Evolutionary conservation across 2,888 invertebrate genomes (phyloP), one percentile per base, ranked within the genome.

Genomic region (Pheosia gnoma): DNA sequence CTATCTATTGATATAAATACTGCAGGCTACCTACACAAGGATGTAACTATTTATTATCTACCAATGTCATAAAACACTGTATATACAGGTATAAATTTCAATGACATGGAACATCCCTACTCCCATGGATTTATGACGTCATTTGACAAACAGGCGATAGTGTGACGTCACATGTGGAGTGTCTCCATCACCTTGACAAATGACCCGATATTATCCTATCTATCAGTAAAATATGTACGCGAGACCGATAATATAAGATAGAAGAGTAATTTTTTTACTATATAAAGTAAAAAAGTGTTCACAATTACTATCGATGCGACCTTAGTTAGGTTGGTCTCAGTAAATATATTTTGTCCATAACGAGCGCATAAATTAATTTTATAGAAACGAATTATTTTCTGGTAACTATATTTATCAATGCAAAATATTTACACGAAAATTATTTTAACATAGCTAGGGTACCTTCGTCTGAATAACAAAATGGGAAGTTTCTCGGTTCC

Each of bases 161-260:
- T 38, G 71, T 60, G 60, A 57, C 36, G 62, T 62, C 54, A 68
- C 56, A 63, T 61, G 62, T 38, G n/a, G 60, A 67, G 71, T 60
- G 57, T 68, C 73, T 73, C 73, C 73, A 71, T 75, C 52, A 58
- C 60, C 51, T 11, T 37, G 47, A 39, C 59, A 65, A 64, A 73
- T 63, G 65, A 59, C 41, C 57, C 59, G 54, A 38, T 53, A 55
- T 58, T 66, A 58, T 65, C 64, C 58, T 64, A 62, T 66, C 43
- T 65, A 66, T 71, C 61, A 71, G 59, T 25, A 25, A 25, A 59
- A 60, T 60, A 61, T 73, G 66, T 67, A 69, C 51, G 59, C 64
- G 66, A 59, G 58, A 49, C 45, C 25, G 36, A 38, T 61, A 63
- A 72, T 69, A 52, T 53, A 62, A 57, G 54, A 57, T n/a, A 25